Base-by-base conservation (phyloP, 1,140 invertebrate species). In the Sarcophaga bullata region DNA sequence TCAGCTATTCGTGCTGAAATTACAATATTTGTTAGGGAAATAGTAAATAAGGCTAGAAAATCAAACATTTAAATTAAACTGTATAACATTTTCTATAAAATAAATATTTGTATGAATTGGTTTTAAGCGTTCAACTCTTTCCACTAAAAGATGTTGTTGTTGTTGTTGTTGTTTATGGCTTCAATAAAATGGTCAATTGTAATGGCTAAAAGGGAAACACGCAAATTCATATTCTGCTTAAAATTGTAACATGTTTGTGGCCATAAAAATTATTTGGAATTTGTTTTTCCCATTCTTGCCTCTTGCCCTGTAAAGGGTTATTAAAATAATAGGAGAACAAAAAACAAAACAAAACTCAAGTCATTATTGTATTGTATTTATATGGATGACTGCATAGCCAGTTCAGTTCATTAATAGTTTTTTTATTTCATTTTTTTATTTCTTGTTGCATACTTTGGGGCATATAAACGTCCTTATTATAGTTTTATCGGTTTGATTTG, bases 11-110 rank as follows among this genome's bases (percentile, higher is more conserved):
- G 75, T 78, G 75, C 37, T n/a, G 49, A 78, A 78, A 50, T 19
- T 37, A 37, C 25, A 37, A 37, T 37, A 37, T 37, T 37, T 50
- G 75, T 49, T 19, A 25, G 10, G 25, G n/a, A 58, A n/a, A 58
- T 58, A 58, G 10, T 25, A 68, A 68, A 62, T 62, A 68, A 49
- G 48, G 48, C 75, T 52, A 17, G 48, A 78, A 78, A 78, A 78
- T 78, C 75, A 78, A 78, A 78, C 75, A 78, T 78, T 78, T 78
- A 78, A 78, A 78, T 78, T 52, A 78, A 78, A 78, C n/a, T 78
- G 75, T 48, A 48, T 4, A 37, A 37, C 17, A 17, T 78, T 78
- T 78, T 78, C 49, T 78, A 11, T 78, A 78, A 37, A 37, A 78
- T 78, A 78, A 78, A 78, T 78, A 78, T 78, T 78, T 48, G 50